Evolutionary conservation across 2,888 invertebrate species (phyloP).

Genomic region (Lycaena phlaeas): DNA sequence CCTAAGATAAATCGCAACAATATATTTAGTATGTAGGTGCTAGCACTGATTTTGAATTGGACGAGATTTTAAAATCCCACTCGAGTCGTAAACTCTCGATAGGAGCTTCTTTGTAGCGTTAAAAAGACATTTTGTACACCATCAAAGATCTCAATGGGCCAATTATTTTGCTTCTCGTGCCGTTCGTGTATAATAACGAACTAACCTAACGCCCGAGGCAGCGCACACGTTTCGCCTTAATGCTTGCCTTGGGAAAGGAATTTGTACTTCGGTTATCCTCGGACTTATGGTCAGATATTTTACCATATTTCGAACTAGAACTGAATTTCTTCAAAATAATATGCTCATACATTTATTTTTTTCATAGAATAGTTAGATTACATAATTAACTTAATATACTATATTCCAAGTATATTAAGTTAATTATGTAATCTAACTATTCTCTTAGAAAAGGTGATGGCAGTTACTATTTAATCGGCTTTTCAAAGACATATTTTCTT

Average conservation of each 20-base stretch:
- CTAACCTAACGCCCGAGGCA: constrained; percentile 12
- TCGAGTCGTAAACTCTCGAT: background rate
- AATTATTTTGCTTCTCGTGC: constrained; percentile 17
- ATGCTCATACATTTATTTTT: too few relatives aligned
- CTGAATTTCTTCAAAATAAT: too few relatives aligned
- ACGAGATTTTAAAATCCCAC: background rate
- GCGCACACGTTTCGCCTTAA: constrained; percentile 12
- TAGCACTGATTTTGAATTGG: background rate
- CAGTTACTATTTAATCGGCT: too few relatives aligned
- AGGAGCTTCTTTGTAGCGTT: constrained; percentile 9
- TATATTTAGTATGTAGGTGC: background rate
- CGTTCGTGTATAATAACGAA: constrained; percentile 18
- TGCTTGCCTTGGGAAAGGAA: constrained; percentile 13
- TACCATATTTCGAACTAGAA: too few relatives aligned
- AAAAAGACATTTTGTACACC: constrained; percentile 14
- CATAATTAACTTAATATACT: too few relatives aligned
- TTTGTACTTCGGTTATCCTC: background rate
- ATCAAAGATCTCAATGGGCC: constrained; percentile 16
- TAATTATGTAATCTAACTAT: too few relatives aligned
- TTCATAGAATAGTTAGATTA: too few relatives aligned
- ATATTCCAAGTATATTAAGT: too few relatives aligned
- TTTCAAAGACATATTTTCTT: too few relatives aligned
- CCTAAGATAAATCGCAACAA: background rate
- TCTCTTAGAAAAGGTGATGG: too few relatives aligned
- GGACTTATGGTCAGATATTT: too few relatives aligned